Percentiles rank a stretch among this genome's conserved stretches.
Evolutionary conservation across 2,113 vertebrate genomes (phyloP).

Genomic region (Helogale parvula): DNA sequence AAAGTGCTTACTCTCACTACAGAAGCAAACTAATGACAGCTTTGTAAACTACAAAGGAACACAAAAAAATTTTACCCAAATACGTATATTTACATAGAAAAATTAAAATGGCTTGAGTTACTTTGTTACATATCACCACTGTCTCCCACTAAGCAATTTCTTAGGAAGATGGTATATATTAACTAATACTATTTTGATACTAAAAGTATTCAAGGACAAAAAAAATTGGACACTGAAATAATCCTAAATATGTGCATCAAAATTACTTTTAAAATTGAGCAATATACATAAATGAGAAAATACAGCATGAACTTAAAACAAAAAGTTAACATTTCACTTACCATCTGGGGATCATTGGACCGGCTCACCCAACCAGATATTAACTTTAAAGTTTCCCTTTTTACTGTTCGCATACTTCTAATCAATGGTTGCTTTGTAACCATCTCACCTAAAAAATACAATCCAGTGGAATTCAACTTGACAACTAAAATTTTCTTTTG

Average conservation of each 20-base stretch:
- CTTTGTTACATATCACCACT: neutral
- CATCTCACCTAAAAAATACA: slow-evolving; percentile 93
- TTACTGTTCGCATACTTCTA: slow-evolving; percentile 99
- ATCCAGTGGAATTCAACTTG: slow-evolving; percentile 1
- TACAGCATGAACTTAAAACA: neutral
- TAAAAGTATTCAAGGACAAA: neutral
- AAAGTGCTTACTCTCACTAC: neutral
- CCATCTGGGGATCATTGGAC: slow-evolving; percentile 99
- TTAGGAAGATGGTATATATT: neutral
- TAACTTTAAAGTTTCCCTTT: slow-evolving; percentile 98
- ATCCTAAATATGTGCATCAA: neutral
- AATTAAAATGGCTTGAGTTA: neutral
- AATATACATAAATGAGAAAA: neutral
- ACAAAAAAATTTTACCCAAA: neutral
- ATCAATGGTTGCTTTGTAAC: slow-evolving; percentile 99
- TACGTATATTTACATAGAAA: neutral
- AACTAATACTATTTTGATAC: neutral
- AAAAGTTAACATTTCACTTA: slow-evolving; percentile 82
- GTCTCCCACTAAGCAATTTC: neutral
- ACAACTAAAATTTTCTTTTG: neutral
- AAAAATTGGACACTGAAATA: neutral
- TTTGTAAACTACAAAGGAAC: neutral
- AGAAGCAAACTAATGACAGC: neutral
- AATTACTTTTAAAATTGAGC: neutral
- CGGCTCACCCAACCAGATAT: slow-evolving; percentile 99